Evolutionary conservation across 2,113 vertebrate species (phyloP).

Genomic region (Aspiorhynchus laticeps): DNA sequence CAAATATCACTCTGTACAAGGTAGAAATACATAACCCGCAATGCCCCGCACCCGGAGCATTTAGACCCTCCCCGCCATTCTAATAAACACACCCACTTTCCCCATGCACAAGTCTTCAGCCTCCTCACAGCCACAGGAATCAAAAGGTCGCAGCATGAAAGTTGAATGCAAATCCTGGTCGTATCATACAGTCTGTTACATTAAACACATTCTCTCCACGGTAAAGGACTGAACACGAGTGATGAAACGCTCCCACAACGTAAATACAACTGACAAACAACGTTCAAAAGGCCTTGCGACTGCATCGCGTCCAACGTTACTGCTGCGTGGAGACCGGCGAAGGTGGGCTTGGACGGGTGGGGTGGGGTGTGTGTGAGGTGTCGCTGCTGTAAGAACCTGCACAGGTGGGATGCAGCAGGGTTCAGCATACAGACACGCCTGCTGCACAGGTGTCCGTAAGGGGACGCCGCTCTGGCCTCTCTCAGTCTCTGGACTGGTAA

Average conservation of each 20-base stretch:
- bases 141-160: constrained; percentile 55
- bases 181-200: constrained; percentile 47
- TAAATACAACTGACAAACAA: constrained; percentile 70
- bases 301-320: constrained; percentile 58
- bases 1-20: constrained; percentile 89
- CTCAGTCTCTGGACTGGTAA: constrained; percentile 96
- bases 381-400: constrained; percentile 42
- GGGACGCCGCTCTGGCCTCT: constrained; percentile 52
- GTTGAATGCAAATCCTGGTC: constrained; percentile 44
- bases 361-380: constrained; percentile 13
- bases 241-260: constrained; percentile 57
- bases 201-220: constrained; percentile 47
- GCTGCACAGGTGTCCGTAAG: constrained; percentile 50
- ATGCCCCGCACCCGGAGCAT: constrained; percentile 52
- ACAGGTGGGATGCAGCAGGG: constrained; percentile 60
- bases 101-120: constrained; percentile 62
- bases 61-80: constrained; percentile 43
- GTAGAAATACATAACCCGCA: constrained; percentile 82
- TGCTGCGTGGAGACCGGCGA: constrained; percentile 37
- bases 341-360: constrained; percentile 45
- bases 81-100: constrained; percentile 49
- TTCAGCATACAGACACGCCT: constrained; percentile 55
- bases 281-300: constrained; percentile 60
- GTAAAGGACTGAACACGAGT: constrained; percentile 48
- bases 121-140: constrained; percentile 57